These are phyloP conservation scores for Clarias platycephalus DNA, from an alignment of 2,797 vertebrate species.

Conservation along the genomic window DNA sequence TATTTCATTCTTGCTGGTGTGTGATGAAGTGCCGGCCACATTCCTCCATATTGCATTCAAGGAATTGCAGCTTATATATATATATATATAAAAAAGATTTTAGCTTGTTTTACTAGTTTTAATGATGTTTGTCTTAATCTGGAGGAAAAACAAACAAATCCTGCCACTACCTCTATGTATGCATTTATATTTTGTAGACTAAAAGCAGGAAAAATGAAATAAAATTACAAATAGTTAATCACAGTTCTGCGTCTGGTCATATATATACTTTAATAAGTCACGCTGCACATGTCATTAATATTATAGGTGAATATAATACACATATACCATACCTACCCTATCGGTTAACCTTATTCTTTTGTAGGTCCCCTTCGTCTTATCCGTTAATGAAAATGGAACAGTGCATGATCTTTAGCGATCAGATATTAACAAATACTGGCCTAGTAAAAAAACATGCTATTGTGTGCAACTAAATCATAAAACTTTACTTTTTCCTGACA, in stretches of 20 bases:
- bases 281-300: neutral
- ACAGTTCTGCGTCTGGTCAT: slow-evolving; percentile 24
- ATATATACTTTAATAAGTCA: neutral
- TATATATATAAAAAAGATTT: neutral
- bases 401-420: neutral
- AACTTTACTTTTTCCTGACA: neutral
- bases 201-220: slow-evolving; percentile 76
- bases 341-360: neutral
- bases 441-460: neutral
- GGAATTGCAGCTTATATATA: neutral
- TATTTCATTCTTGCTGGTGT: neutral
- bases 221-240: slow-evolving; percentile 64
- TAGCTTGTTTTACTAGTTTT: slow-evolving; percentile 8
- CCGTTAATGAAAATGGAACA: neutral
- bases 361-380: neutral
- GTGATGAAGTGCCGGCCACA: neutral
- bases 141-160: slow-evolving; percentile 56
- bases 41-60: neutral
- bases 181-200: slow-evolving; percentile 63
- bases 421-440: neutral
- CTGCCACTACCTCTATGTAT: slow-evolving; percentile 75
- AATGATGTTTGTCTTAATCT: slow-evolving; percentile 9
- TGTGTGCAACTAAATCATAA: neutral
- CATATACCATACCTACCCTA: neutral
- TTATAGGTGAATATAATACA: neutral